Evolutionary conservation across 2,888 invertebrate species (phyloP), one percentile per base, ranked within the genome.

Genomic region (Aricia artaxerxes): DNA sequence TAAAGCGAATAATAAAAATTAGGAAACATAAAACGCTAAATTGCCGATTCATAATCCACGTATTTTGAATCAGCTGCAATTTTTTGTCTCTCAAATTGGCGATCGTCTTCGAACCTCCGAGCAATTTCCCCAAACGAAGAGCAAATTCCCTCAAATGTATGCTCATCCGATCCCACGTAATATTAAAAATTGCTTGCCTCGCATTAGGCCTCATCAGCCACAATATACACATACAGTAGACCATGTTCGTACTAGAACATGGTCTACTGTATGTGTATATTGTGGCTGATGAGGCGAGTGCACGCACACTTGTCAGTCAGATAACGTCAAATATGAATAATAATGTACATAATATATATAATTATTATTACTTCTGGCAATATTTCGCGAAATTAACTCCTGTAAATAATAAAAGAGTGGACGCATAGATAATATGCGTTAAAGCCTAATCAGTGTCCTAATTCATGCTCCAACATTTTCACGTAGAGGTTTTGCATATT

Each of bases 161-260:
- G 40, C 73, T 24, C 73, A n/a, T 44, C 73, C 44, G 73, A 40
- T 73, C n/a, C 16, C 73, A 38, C 13, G 44, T 73, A 73, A 73
- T 73, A 73, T 73, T 73, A 24, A 73, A 73, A 73, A 73, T 73
- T 73, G 73, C 73, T 57, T 40, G 73, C 40, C 73, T 40, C 40
- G 44, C 40, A 40, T 73, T 73, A 73, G 73, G 24, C 73, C 73
- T 44, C 44, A 73, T 73, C 72, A 57, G 16, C 57, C 57, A 57
- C 57, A 57, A 57, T 16, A 57, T 57, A 16, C 4, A 57, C 53
- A 57, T 16, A 57, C 57, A 57, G 57, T 57, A 57, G 57, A 16
- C 16, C 4, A 53, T 13, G 1, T 13, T 16, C 16, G 0, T 16
- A 57, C 57, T 57, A 13, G 16, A 13, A 16, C 53, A 53, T 44